Evolutionary conservation across 2,113 vertebrate genomes (phyloP).

Genomic region (Pimephales promelas): DNA sequence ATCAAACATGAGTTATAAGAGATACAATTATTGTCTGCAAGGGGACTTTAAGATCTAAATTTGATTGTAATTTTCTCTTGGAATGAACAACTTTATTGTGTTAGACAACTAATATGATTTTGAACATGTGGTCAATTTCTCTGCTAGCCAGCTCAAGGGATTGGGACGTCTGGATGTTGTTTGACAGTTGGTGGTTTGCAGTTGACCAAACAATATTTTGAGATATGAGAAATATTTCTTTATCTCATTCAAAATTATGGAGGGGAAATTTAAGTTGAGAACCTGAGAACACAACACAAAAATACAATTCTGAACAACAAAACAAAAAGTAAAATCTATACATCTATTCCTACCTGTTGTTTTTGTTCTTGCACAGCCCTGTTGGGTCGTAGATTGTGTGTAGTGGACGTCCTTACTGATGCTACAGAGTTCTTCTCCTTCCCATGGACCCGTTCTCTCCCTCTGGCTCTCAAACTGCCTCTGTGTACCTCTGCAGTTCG

Average conservation of each 20-base stretch:
- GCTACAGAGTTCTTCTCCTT: conserved; percentile 80
- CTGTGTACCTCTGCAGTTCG: conserved; percentile 80
- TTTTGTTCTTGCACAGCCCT: conserved; percentile 85
- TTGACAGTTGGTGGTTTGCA: not conserved
- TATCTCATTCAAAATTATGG: not conserved
- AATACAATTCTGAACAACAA: not conserved
- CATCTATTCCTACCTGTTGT: conserved; percentile 75
- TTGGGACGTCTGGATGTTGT: not conserved
- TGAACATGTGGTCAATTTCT: not conserved
- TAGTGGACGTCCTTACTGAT: conserved; percentile 76
- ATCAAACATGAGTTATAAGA: too few species aligned
- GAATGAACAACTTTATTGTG: not conserved
- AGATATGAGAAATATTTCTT: not conserved
- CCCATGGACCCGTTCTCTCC: conserved; percentile 80
- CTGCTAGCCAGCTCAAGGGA: not conserved
- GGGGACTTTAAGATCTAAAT: not conserved
- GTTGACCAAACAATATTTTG: not conserved
- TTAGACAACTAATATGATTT: not conserved
- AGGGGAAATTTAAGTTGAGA: not conserved
- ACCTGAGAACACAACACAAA: not conserved
- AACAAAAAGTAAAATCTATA: not conserved
- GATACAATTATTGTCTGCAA: too few species aligned
- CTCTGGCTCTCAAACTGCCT: conserved; percentile 81
- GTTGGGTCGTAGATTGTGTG: conserved; percentile 79
- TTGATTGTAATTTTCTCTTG: not conserved